These are phyloP conservation scores for Galleria mellonella DNA, from an alignment of 1,140 invertebrate genomes.

Conservation along the genomic window DNA sequence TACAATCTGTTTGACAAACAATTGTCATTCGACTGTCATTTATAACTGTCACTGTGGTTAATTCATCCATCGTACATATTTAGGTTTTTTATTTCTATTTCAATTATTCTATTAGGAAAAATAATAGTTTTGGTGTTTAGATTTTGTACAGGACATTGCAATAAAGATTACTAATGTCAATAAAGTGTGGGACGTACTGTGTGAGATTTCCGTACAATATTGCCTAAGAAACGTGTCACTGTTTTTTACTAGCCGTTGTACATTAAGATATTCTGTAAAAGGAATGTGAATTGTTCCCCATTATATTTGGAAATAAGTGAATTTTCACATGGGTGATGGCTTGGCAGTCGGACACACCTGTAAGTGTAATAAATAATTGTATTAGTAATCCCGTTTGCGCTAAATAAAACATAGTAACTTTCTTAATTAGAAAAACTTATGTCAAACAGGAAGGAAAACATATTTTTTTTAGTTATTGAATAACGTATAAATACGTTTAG, in stretches of 20 bases:
- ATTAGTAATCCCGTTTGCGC: too few relatives aligned
- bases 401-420: too few relatives aligned
- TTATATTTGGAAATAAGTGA: slow-evolving; percentile 57
- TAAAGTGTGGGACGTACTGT: slow-evolving; percentile 26
- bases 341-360: slow-evolving; percentile 70
- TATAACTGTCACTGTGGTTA: slow-evolving; percentile 41
- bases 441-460: slow-evolving; percentile 23
- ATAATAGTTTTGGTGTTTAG: slow-evolving; percentile 44
- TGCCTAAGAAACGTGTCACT: slow-evolving; percentile 61
- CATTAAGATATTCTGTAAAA: slow-evolving; percentile 51
- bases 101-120: slow-evolving; percentile 38
- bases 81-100: slow-evolving; percentile 67
- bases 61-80: slow-evolving; percentile 58
- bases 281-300: slow-evolving; percentile 57
- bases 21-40: slow-evolving; percentile 39
- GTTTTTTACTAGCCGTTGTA: slow-evolving; percentile 48
- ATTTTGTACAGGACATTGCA: slow-evolving; percentile 33
- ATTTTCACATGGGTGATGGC: slow-evolving; percentile 71
- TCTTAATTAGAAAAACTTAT: slow-evolving; percentile 6
- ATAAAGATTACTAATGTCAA: slow-evolving; percentile 40
- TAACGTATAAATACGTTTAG: slow-evolving; percentile 38
- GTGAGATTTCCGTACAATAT: slow-evolving; percentile 34
- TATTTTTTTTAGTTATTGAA: slow-evolving; percentile 57
- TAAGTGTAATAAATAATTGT: slow-evolving; percentile 29
- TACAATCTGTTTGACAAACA: not conserved